Conservation (phyloP, 2,888 invertebrate genomes). For the Drosophila greeni region DNA sequence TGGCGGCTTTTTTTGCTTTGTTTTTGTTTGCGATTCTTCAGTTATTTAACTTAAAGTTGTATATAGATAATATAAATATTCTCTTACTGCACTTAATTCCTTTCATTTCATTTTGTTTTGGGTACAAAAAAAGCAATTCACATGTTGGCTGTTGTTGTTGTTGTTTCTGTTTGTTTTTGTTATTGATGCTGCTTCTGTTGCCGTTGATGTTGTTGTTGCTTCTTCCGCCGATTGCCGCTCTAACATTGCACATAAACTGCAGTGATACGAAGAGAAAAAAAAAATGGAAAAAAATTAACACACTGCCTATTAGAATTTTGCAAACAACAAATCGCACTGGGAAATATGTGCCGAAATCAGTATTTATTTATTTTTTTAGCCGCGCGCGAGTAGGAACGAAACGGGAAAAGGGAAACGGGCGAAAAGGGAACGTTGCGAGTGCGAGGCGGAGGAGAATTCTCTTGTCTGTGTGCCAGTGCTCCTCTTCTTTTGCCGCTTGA, state of each 20-base stretch:
- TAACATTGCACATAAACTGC: slow-evolving; percentile 62
- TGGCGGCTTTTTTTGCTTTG: slow-evolving; percentile 41
- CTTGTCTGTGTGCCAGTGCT: slow-evolving; percentile 15
- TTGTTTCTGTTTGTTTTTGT: slow-evolving; percentile 35
- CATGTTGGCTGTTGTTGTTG: slow-evolving; percentile 41
- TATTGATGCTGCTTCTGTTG: slow-evolving; percentile 35
- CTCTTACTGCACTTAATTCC: slow-evolving; percentile 31
- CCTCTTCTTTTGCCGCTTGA: slow-evolving; percentile 28
- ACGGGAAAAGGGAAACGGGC: slow-evolving; percentile 20
- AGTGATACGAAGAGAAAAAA: slow-evolving; percentile 41
- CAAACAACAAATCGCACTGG: slow-evolving; percentile 5
- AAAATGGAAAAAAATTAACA: not conserved
- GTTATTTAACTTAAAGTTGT: slow-evolving; percentile 9
- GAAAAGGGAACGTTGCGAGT: slow-evolving; percentile 26
- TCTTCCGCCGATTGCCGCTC: slow-evolving; percentile 42
- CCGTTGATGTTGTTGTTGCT: slow-evolving; percentile 14
- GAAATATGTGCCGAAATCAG: slow-evolving; percentile 13
- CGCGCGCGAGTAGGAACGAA: slow-evolving; percentile 31
- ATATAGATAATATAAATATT: slow-evolving; percentile 16
- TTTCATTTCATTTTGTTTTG: slow-evolving; percentile 32
- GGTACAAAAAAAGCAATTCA: slow-evolving; percentile 47
- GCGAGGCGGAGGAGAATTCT: slow-evolving; percentile 10
- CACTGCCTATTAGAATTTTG: slow-evolving; percentile 21
- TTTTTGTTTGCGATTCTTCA: slow-evolving; percentile 7
- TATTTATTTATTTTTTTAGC: slow-evolving; percentile 42